Base-by-base conservation (phyloP, 2,888 invertebrate species). In the Leptinotarsa rubiginosa region DNA sequence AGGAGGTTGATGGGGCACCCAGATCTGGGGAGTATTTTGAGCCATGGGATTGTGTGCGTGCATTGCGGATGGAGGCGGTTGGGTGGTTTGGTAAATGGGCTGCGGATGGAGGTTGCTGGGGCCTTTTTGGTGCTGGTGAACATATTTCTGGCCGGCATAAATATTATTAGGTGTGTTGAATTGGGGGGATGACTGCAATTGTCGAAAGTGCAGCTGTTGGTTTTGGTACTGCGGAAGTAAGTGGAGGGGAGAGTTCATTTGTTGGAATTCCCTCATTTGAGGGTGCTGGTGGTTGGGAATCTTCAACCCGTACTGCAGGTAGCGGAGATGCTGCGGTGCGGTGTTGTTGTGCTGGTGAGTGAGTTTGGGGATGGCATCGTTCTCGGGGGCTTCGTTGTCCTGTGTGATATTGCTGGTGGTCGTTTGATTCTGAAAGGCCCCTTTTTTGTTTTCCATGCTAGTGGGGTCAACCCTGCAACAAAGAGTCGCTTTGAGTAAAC, bases 291-390 rank as follows among this genome's bases (percentile, higher is more conserved):
- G 90, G 81, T 89, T 90, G 72, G 90, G 90, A 79, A 90, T 90
- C 81, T 91, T 91, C 52, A 90, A 87, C 77, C 90, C 90, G 78
- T 91, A 90, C 81, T 91, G 90, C 81, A 90, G 87, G 69, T 89
- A 86, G 80, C 90, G 89, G 79, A 90, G 89, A 76, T 89, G 89
- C 84, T 89, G 90, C 70, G 90, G 89, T 67, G 89, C 89, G 71
- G 89, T 89, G 77, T 90, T 90, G 80, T 91, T 90, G 80, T 91
- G 91, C 79, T 90, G 87, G 80, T 91, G 91, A 79, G 90, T 89
- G 83, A 90, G 89, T 84, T 91, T 90, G 31, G 83, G 82, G 75
- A 84, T 81, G 59, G 84, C 77, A 76, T 85, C 84, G 70, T 84
- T 81, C 50, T 70, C 41, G 20, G 73, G 65, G 15, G 70, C n/a